These are phyloP conservation scores for Cyphomyrus plagiostoma DNA, from an alignment of 2,113 vertebrate species.

Conservation along the genomic window DNA sequence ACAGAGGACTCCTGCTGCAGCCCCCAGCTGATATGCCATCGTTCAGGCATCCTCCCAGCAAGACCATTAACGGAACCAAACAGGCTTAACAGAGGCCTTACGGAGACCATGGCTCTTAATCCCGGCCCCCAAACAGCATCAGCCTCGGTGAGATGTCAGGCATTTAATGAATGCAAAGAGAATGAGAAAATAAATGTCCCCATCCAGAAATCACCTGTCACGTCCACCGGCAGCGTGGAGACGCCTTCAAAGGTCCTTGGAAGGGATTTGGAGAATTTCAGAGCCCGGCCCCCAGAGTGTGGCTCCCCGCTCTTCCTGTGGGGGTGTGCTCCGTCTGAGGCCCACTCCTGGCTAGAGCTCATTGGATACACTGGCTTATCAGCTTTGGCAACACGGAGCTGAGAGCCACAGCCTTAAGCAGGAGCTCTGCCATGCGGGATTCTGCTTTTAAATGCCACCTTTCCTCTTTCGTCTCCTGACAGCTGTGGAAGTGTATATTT, in stretches of 20 bases:
- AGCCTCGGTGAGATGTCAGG: neutral
- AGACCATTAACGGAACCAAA: conserved; percentile 16
- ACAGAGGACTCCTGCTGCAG: neutral
- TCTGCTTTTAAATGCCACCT: conserved; percentile 7
- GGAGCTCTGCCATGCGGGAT: neutral
- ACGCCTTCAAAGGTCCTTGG: conserved; percentile 17
- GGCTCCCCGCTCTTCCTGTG: neutral
- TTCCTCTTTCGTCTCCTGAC: neutral
- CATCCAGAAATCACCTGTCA: neutral
- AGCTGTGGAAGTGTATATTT: neutral
- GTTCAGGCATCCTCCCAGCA: neutral
- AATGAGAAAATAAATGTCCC: neutral
- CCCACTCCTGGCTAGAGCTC: conserved; percentile 10
- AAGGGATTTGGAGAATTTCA: conserved; percentile 5
- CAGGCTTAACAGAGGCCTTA: conserved; percentile 19
- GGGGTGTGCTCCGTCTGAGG: neutral
- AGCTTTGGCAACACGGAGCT: neutral
- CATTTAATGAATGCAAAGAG: neutral
- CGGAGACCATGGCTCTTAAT: neutral
- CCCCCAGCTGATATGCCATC: neutral
- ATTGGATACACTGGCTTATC: conserved; percentile 26
- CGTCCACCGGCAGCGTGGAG: neutral
- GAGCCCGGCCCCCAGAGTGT: neutral
- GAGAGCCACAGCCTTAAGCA: neutral
- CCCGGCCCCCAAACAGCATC: neutral